phyloP scores from a whole-genome alignment of 2,888 invertebrate genomes.

The Pasiphila rectangulata region DNA sequence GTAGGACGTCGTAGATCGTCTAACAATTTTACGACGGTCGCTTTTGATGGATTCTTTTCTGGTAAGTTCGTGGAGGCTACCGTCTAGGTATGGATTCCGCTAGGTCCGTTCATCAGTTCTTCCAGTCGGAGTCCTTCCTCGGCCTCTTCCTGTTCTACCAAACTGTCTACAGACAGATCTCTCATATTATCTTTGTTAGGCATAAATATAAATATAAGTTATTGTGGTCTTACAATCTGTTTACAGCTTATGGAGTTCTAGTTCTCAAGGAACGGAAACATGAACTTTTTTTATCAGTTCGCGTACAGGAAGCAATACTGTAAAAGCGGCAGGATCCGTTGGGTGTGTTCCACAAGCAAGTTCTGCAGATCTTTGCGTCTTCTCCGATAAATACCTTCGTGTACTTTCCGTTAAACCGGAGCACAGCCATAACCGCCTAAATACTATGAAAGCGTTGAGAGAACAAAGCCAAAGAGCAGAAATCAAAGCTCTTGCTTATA shows the following conservation, averaged over 20 bases:
- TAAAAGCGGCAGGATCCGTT: conserved; percentile 37
- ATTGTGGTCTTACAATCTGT: conserved; percentile 3
- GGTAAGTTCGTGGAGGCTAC: too few relatives aligned
- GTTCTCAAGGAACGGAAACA: conserved; percentile 50
- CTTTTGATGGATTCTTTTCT: too few relatives aligned
- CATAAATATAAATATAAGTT: conserved; percentile 13
- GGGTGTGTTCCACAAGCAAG: conserved; percentile 51
- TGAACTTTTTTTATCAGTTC: conserved; percentile 47
- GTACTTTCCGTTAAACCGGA: conserved; percentile 42
- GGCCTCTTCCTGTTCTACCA: too few relatives aligned
- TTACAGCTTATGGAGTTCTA: conserved; percentile 38
- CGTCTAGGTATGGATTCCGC: too few relatives aligned
- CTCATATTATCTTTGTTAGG: too few relatives aligned
- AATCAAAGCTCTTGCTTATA: too few relatives aligned
- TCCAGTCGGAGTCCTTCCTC: too few relatives aligned
- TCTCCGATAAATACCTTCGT: conserved; percentile 38
- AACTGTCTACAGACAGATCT: too few relatives aligned
- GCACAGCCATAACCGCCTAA: conserved; percentile 48
- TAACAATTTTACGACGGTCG: too few relatives aligned
- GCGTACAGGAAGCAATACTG: conserved; percentile 48
- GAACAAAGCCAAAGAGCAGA: too few relatives aligned
- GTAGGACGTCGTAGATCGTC: too few relatives aligned
- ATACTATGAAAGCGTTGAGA: conserved; percentile 38
- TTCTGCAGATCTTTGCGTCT: conserved; percentile 46
- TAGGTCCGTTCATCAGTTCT: too few relatives aligned